Evolutionary conservation across 2,888 invertebrate genomes (phyloP).

Genomic region (Myathropa florea): DNA sequence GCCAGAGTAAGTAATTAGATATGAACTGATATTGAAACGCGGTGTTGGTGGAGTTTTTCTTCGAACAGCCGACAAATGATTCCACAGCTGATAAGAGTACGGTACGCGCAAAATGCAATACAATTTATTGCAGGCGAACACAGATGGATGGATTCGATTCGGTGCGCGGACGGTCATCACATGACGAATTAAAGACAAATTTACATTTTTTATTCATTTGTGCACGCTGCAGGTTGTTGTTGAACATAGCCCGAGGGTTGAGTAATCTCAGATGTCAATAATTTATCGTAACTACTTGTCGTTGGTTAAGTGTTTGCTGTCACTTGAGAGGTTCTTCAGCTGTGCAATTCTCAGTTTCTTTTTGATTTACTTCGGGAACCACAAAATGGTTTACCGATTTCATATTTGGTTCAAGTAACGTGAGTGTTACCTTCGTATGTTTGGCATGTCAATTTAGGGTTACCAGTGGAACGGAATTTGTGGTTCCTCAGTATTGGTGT

Average conservation of each 20-base stretch:
- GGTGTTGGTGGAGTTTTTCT: constrained; percentile 39
- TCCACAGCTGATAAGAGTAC: background rate
- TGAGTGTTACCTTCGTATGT: no score
- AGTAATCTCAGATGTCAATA: background rate
- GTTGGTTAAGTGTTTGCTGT: background rate
- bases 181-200: background rate
- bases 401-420: no score
- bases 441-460: no score
- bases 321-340: background rate
- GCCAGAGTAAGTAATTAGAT: constrained; percentile 58
- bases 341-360: background rate
- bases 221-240: background rate
- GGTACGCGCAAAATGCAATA: background rate
- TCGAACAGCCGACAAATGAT: constrained; percentile 34
- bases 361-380: no score
- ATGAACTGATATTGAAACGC: constrained; percentile 45
- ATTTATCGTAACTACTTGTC: background rate
- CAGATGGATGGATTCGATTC: background rate
- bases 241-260: background rate
- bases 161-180: background rate
- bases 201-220: background rate
- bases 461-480: no score
- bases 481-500: no score
- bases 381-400: no score
- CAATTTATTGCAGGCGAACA: background rate